Conservation (phyloP, 2,888 invertebrate genomes). For the Pristionchus fissidentatus region DNA sequence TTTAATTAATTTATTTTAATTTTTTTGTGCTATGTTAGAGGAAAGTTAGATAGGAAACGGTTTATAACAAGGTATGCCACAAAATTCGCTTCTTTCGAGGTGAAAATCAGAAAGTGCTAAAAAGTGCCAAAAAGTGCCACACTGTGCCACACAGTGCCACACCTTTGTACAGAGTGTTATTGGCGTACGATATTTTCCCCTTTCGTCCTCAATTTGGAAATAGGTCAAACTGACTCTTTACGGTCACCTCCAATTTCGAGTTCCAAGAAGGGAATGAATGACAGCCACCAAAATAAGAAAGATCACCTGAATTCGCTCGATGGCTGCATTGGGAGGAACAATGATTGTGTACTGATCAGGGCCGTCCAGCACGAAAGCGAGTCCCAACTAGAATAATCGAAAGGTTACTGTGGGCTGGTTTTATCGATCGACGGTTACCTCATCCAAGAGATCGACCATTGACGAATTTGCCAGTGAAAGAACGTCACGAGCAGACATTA, state of each 20-base stretch:
- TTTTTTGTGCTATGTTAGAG: no score
- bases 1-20: no score
- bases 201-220: neutral
- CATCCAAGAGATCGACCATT: slow-evolving; percentile 43
- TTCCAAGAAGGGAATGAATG: neutral
- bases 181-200: neutral
- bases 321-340: slow-evolving; percentile 43
- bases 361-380: slow-evolving; percentile 28
- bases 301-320: slow-evolving; percentile 41
- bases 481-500: slow-evolving; percentile 45
- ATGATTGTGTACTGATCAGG: slow-evolving; percentile 23
- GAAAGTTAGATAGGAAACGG: no score
- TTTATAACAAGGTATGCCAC: no score
- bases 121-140: neutral
- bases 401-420: neutral
- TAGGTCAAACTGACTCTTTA: slow-evolving; percentile 23
- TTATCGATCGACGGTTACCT: neutral
- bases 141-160: slow-evolving; percentile 3
- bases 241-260: neutral
- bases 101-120: no score
- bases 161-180: neutral
- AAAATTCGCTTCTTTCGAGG: no score
- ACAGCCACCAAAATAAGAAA: neutral
- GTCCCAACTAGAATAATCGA: slow-evolving; percentile 20
- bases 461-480: slow-evolving; percentile 45